A percentile compares a stretch with the other conserved stretches of the same genome.
phyloP scores from a whole-genome alignment of 2,888 invertebrate genomes.

The Lottia gigantea region DNA sequence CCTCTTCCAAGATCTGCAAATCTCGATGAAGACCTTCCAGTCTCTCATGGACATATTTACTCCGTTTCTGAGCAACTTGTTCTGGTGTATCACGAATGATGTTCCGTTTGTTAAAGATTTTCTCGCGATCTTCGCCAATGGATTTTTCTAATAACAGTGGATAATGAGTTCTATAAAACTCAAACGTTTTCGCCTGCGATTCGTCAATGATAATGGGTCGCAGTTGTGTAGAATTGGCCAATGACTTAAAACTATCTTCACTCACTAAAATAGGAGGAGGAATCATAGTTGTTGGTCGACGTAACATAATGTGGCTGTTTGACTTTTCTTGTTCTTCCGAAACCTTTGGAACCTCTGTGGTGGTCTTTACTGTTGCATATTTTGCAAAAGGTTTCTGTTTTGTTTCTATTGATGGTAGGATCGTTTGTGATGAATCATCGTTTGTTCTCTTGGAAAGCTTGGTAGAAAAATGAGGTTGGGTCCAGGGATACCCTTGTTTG shows the following conservation, averaged over 20 bases:
- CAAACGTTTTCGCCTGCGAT: background rate
- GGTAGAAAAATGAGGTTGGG: background rate
- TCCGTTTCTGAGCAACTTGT: background rate
- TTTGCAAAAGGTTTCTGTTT: background rate
- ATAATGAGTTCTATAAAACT: background rate
- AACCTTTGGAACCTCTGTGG: background rate
- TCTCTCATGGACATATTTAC: background rate
- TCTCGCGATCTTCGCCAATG: background rate
- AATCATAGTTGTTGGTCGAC: background rate
- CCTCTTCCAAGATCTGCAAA: background rate
- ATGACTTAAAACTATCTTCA: background rate
- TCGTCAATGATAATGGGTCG: background rate
- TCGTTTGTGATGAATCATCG: background rate
- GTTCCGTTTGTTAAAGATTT: background rate
- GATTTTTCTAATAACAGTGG: slow-evolving; percentile 3
- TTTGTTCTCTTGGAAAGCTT: background rate
- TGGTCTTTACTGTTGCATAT: background rate
- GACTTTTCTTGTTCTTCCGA: background rate
- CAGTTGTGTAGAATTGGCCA: background rate
- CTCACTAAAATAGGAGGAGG: background rate
- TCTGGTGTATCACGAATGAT: background rate
- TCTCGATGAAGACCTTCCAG: background rate
- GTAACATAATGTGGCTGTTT: background rate
- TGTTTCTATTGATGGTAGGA: background rate
- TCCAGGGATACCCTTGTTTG: background rate